Conservation (phyloP, 2,113 vertebrate genomes). For the Hiodon tergisus region DNA sequence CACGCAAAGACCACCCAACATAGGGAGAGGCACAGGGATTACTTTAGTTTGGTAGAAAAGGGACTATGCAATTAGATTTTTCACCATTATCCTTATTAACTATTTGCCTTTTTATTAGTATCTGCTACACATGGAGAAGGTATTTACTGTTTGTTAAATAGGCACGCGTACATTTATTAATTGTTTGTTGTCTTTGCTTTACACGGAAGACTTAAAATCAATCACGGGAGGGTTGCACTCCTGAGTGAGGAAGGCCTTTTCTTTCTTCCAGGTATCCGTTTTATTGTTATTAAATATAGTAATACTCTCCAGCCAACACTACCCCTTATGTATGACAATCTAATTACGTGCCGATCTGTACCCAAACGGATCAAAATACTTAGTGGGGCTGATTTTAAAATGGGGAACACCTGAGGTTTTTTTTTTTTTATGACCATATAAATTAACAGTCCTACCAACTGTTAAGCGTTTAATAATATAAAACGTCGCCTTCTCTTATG, state of each 20-base stretch:
- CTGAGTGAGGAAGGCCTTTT: neutral
- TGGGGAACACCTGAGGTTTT: too few species aligned
- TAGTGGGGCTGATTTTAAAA: too few species aligned
- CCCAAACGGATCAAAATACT: too few species aligned
- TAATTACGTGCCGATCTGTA: too few species aligned
- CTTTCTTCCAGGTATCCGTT: conserved; percentile 4
- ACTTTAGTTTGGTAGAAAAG: neutral
- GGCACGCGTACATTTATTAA: conserved; percentile 13
- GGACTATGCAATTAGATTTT: conserved; percentile 12
- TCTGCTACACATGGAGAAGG: neutral
- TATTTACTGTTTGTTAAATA: conserved; percentile 16
- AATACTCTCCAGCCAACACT: neutral
- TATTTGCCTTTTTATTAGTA: conserved; percentile 11
- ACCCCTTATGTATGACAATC: neutral
- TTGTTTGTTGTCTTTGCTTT: conserved; percentile 14
- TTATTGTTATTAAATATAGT: neutral
- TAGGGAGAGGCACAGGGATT: neutral
- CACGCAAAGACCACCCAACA: neutral
- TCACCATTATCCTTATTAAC: conserved; percentile 17
- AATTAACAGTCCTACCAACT: neutral
- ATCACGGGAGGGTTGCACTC: neutral
- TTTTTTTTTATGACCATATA: neutral
- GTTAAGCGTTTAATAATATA: neutral
- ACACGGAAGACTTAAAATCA: conserved; percentile 15
- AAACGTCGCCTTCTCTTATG: neutral